Evolutionary conservation across 2,797 vertebrate genomes (phyloP), one percentile per base, ranked within the genome.

Genomic region (Odontamblyopus rebecca): DNA sequence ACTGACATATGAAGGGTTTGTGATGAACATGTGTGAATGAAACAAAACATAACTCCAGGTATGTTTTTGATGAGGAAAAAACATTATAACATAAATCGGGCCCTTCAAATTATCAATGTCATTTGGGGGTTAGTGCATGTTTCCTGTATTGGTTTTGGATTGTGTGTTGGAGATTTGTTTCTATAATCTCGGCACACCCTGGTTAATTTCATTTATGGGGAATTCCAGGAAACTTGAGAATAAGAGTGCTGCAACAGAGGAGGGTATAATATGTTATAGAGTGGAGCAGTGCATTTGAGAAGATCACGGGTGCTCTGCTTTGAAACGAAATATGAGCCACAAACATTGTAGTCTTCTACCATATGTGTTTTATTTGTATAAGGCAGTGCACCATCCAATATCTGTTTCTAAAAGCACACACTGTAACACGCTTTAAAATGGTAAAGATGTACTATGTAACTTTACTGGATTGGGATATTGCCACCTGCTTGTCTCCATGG

Each of bases 161-260:
- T 77, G 73, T 62, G 68, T 67, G 77, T 80, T 61, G 27, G 32
- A 82, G 67, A 63, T 61, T 61, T 72, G 70, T 71, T 80, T 67
- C 68, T 74, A 68, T 84, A 69, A 81, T 77, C 29, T 66, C 0
- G 70, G 74, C 89, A 83, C 88, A 74, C 87, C 89, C 85, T 51
- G 71, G 57, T 73, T 86, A 79, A 86, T 91, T 89, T 92, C 77
- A 87, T 79, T 89, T 88, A 54, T 77, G 82, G 72, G 79, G 84
- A 86, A 87, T 89, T 86, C 70, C 68, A 65, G 82, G 86, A 83
- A 93, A 93, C 74, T 50, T 69, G 85, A 92, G 85, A 85, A 65
- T 29, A 74, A 74, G 71, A 70, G 82, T 85, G 80, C 61, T 18
- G 41, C 73, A 29, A 60, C 73, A 75, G 78, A 86, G 69, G 76